phyloP scores from a whole-genome alignment of 1,140 invertebrate genomes.

The Conus betulinus region DNA sequence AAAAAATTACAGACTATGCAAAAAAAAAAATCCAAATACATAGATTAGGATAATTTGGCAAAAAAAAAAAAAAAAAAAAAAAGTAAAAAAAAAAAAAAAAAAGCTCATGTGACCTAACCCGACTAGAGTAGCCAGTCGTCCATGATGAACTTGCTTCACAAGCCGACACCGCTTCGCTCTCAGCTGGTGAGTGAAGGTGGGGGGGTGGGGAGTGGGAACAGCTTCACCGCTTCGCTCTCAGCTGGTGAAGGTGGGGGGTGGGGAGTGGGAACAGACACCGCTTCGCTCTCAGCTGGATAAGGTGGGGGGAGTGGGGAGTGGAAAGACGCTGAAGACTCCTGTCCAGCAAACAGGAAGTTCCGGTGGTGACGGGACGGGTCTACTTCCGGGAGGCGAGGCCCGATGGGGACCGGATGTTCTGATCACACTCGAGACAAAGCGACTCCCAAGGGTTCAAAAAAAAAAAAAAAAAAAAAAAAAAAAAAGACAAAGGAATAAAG shows the following conservation, averaged over 20 bases:
- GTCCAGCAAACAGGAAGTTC: no score
- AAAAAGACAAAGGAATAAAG: no score
- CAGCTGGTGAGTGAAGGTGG: background rate
- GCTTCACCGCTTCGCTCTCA: background rate
- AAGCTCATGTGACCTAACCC: constrained; percentile 25
- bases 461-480: no score
- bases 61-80: background rate
- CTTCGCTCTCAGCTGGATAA: no score
- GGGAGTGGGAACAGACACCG: background rate
- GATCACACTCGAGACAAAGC: no score
- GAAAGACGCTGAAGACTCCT: background rate
- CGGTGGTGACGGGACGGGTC: no score
- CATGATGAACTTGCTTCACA: background rate
- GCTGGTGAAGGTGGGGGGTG: background rate
- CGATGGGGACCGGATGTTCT: no score
- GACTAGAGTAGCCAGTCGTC: constrained; percentile 34
- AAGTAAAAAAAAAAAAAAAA: constrained; percentile 3
- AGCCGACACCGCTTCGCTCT: background rate
- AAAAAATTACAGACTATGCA: constrained; percentile 31
- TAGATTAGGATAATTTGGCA: constrained; percentile 24
- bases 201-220: no score
- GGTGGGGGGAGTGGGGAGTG: background rate
- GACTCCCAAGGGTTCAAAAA: no score
- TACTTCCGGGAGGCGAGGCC: no score
- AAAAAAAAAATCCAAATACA: constrained; percentile 34